Percentiles rank a stretch among this genome's conserved stretches.
phyloP scores from a whole-genome alignment of 2,888 invertebrate genomes.

The Saturnia japonica region DNA sequence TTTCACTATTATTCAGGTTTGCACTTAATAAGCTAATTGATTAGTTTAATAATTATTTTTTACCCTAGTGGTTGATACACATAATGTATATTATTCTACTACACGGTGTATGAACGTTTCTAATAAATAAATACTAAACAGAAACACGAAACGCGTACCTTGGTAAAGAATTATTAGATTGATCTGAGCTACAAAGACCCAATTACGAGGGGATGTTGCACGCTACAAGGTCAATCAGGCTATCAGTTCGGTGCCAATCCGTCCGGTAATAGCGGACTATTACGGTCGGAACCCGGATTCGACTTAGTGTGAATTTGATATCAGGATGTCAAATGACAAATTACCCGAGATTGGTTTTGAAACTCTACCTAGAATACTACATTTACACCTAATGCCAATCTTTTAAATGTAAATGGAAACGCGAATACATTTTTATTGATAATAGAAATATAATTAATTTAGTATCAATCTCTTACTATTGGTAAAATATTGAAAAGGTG shows the following conservation, averaged over 20 bases:
- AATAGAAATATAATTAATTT: not conserved
- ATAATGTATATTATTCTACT: too few relatives aligned
- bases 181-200: conserved; percentile 68
- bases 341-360: conserved; percentile 8
- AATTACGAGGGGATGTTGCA: conserved; percentile 65
- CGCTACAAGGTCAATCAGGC: conserved; percentile 60
- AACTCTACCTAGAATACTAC: not conserved
- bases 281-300: conserved; percentile 8
- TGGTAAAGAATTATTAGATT: conserved; percentile 61
- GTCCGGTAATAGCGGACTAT: conserved; percentile 9
- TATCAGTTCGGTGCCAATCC: conserved; percentile 14
- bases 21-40: too few relatives aligned
- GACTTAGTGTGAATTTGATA: conserved; percentile 15
- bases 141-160: conserved; percentile 50
- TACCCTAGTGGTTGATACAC: too few relatives aligned
- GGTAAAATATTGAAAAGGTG: not conserved
- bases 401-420: not conserved
- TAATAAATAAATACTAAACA: conserved; percentile 38
- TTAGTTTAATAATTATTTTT: too few relatives aligned
- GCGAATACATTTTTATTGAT: not conserved
- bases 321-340: conserved; percentile 10
- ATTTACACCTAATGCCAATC: not conserved
- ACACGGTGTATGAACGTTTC: not conserved
- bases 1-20: too few relatives aligned
- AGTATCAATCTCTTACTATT: not conserved